Base-by-base conservation (phyloP, 2,888 invertebrate species). In the Hymenopus coronatus region DNA sequence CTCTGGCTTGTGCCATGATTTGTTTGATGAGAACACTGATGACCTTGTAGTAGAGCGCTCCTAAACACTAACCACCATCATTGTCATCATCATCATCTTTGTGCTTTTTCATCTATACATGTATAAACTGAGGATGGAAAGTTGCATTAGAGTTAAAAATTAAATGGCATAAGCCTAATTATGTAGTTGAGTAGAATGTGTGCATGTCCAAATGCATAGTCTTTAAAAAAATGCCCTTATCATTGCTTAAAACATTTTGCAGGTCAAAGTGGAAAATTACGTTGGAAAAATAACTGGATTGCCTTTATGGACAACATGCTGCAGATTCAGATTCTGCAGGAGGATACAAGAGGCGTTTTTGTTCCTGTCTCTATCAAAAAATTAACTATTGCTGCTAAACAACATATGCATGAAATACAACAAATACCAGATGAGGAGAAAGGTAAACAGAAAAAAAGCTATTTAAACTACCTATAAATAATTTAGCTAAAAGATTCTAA, bases 251-350 rank as follows among this genome's bases (percentile, higher is more conserved):
- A 2, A 40, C 8, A 8, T 15, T 30, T 85, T 88, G 85, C 89
- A 92, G 92, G 92, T 91, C 94, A 93, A 3, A 93, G 93, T 2
- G 95, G 95, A 2, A 93, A 93, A 28, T 92, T 95, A 8, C 93
- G 94, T 88, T 98, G 98, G 98, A 94, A 95, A 85, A 96, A 96
- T 91, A 97, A 97, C 93, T 98, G 98, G 98, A 96, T 97, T 14
- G 95, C 97, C 3, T 98, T 98, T 93, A 95, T 98, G 94, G 98
- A 98, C 93, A 96, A 97, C 70, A 96, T 98, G 96, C 94, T 98
- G n/a, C 98, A 98, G 93, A 95, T 97, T 91, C 95, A 96, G 91
- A 95, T 98, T 87, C 92, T 98, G 46, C 95, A 96, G 33, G 94
- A 96, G 89, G 96, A 96, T 90, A 95, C 96, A 0, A 94, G 97